phyloP scores from a whole-genome alignment of 2,113 vertebrate species.

The Arizona elegans region DNA sequence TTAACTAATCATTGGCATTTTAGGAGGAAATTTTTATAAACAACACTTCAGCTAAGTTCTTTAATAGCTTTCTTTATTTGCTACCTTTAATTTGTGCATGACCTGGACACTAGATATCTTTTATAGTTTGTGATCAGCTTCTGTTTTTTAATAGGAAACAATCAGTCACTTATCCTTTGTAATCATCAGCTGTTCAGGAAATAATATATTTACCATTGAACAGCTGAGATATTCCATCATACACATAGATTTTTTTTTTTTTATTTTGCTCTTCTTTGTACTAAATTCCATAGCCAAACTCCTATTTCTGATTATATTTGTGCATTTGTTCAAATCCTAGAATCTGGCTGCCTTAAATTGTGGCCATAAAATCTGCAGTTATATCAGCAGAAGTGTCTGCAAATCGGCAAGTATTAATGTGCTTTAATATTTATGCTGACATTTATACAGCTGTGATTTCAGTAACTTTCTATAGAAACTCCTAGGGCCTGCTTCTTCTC shows the following conservation, averaged over 20 bases:
- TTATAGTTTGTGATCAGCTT: background rate
- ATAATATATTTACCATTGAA: background rate
- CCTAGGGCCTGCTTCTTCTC: background rate
- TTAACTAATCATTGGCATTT: background rate
- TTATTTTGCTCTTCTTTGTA: background rate
- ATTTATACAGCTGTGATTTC: background rate
- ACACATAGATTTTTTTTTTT: background rate
- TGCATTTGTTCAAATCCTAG: background rate
- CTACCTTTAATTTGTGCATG: background rate
- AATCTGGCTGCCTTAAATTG: background rate
- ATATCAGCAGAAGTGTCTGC: background rate
- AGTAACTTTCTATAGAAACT: background rate
- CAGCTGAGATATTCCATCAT: background rate
- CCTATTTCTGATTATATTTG: background rate
- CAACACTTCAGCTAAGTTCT: no score
- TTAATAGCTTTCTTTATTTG: background rate
- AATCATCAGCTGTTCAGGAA: background rate
- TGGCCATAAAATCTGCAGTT: background rate
- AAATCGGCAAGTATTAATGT: background rate
- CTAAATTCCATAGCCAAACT: background rate
- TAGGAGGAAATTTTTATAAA: no score
- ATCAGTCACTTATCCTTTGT: background rate
- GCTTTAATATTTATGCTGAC: background rate
- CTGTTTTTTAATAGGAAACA: background rate
- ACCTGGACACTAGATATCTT: background rate